Conservation (phyloP, 2,113 vertebrate genomes). For the Neoarius graeffei region DNA sequence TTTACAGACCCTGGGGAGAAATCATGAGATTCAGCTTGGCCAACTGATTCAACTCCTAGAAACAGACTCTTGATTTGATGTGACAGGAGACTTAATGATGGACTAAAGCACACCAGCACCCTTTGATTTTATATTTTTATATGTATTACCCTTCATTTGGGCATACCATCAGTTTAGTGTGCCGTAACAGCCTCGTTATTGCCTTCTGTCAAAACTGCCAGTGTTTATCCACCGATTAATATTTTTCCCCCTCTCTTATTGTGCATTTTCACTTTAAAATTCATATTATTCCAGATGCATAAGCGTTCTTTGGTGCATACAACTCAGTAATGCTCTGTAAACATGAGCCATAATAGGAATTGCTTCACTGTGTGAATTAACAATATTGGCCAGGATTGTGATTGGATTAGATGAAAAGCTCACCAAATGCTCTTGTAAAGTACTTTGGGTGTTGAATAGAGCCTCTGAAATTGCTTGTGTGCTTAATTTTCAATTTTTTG, state of each 20-base stretch:
- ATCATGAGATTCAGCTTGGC: conserved; percentile 29
- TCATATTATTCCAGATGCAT: conserved; percentile 1
- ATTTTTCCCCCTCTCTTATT: neutral
- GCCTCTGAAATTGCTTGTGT: conserved; percentile 22
- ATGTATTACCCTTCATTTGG: conserved; percentile 66
- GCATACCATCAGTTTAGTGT: conserved; percentile 43
- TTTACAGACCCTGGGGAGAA: conserved; percentile 43
- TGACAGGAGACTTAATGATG: conserved; percentile 46
- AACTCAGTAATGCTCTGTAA: conserved; percentile 26
- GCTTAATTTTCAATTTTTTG: conserved; percentile 45
- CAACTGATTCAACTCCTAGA: conserved; percentile 45
- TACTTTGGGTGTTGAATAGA: conserved; percentile 20
- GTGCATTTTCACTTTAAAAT: neutral
- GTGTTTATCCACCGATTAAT: conserved; percentile 35
- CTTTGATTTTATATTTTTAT: conserved; percentile 60
- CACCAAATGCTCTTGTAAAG: conserved; percentile 11
- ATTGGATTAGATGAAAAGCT: conserved; percentile 10
- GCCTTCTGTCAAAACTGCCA: conserved; percentile 4
- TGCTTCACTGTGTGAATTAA: conserved; percentile 9
- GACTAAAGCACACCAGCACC: conserved; percentile 69
- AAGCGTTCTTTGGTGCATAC: conserved; percentile 8
- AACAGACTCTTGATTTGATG: conserved; percentile 52
- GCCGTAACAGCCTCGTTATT: conserved; percentile 31
- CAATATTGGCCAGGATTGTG: conserved; percentile 21
- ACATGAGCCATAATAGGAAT: conserved; percentile 27